Evolutionary conservation across 2,888 invertebrate genomes (phyloP), one percentile per base, ranked within the genome.

Genomic region (Chloroclystis v-ata): DNA sequence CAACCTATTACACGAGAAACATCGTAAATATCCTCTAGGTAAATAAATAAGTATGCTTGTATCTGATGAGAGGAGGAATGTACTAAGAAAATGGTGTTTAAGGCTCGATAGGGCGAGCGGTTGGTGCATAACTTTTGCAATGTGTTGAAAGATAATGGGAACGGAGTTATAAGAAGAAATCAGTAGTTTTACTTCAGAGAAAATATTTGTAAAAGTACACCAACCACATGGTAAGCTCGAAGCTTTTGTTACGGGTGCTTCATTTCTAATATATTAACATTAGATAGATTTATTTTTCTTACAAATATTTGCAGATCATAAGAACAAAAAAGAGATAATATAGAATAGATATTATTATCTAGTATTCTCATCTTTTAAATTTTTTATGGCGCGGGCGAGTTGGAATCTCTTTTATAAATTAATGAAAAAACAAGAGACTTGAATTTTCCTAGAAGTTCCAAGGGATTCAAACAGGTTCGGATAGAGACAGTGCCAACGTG

Each of bases 71-170:
- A 60, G 62, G 63, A 69, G 68, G 73, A 78, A 80, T 75, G 75
- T 70, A 72, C 71, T 38, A 72, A 70, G 79, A 78, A 82, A 84
- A 78, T 75, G 72, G 74, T 82, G 79, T 82, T 82, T 81, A 83
- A 74, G 69, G 62, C 66, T 61, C 72, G 83, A 85, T 84, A 86
- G 76, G 69, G 65, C 69, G 59, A 72, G 72, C 72, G 76, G 70
- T 75, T 74, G 70, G 71, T 75, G 77, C 79, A 78, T 80, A 81
- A 79, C 77, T 80, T 78, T 72, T 75, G 78, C 78, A 70, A 73
- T 72, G 78, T 75, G 78, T 80, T 78, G 76, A 78, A 75, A 84
- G 86, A 84, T 85, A 86, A 82, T 83, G 78, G 80, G 74, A 29
- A 13, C 7, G 6, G 11, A 7, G 14, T 9, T 25, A 9, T 20